These are phyloP conservation scores for Iguana delicatissima DNA, from an alignment of 2,797 vertebrate genomes.

Conservation along the genomic window DNA sequence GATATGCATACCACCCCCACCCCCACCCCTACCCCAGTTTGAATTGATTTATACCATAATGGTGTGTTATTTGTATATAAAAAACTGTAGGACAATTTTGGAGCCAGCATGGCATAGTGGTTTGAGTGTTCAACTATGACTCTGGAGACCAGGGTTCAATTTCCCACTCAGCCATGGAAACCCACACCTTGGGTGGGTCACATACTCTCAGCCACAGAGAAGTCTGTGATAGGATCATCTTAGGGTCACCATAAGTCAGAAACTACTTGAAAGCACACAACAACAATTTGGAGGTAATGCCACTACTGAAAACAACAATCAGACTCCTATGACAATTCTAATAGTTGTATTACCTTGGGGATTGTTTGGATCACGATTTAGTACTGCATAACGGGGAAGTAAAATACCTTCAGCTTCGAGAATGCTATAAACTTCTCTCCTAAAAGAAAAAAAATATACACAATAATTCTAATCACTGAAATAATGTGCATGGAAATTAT, in stretches of 20 bases:
- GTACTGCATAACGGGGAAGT: slow-evolving; percentile 89
- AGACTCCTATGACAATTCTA: background rate
- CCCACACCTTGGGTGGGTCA: no score
- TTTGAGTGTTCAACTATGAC: no score
- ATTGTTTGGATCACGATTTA: slow-evolving; percentile 90
- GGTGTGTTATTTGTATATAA: background rate
- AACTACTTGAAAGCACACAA: no score
- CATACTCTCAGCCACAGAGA: no score
- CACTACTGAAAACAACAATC: background rate
- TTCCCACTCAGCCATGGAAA: no score
- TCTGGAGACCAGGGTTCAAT: no score
- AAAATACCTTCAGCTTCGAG: slow-evolving; percentile 90
- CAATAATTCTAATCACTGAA: background rate
- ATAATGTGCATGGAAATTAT: background rate
- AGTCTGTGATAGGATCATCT: no score
- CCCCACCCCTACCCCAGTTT: background rate
- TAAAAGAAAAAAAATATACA: slow-evolving; percentile 66
- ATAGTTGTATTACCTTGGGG: slow-evolving; percentile 84
- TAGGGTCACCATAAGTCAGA: no score
- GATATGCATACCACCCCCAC: background rate
- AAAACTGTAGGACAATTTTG: background rate
- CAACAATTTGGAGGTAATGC: background rate
- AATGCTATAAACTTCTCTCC: slow-evolving; percentile 90
- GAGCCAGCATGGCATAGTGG: no score
- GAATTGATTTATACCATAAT: background rate